Percentiles rank a stretch among this genome's conserved stretches.
phyloP scores from a whole-genome alignment of 2,797 vertebrate genomes.

The Mormyrops boulengeri region DNA sequence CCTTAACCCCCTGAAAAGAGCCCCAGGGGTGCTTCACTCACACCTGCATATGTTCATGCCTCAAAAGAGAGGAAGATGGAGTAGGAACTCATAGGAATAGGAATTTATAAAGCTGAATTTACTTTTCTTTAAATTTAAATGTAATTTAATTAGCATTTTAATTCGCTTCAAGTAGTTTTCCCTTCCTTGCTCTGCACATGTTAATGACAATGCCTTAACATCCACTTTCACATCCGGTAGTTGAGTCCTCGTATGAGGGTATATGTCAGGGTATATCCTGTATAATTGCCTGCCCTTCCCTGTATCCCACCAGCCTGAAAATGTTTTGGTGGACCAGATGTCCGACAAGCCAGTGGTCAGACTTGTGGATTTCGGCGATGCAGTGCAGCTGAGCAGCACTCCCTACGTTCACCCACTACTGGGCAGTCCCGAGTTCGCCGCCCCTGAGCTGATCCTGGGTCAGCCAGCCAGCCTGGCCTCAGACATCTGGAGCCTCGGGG shows the following conservation, averaged over 20 bases:
- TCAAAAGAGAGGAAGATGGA: background rate
- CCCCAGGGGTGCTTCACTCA: background rate
- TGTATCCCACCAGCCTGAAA: conserved; percentile 77
- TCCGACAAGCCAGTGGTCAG: conserved; percentile 77
- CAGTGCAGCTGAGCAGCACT: conserved; percentile 83
- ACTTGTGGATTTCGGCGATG: conserved; percentile 89
- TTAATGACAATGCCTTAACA: background rate
- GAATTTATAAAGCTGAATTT: background rate
- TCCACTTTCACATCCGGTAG: background rate
- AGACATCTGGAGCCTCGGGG: conserved; percentile 92
- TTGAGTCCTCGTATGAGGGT: background rate
- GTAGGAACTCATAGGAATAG: background rate
- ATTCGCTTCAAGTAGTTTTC: background rate
- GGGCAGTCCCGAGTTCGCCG: conserved; percentile 93
- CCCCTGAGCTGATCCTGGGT: conserved; percentile 92
- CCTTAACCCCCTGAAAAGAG: background rate
- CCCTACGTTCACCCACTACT: conserved; percentile 85
- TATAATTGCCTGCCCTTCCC: background rate
- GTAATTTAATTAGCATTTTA: background rate
- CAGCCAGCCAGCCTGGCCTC: conserved; percentile 87
- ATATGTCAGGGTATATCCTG: no score
- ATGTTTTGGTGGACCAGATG: conserved; percentile 85
- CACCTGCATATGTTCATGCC: background rate
- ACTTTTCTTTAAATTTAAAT: background rate
- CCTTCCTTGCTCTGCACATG: background rate